A percentile compares a stretch with the other conserved stretches of the same genome.
Conservation (phyloP, 2,113 vertebrate species). For the Naja naja region DNA sequence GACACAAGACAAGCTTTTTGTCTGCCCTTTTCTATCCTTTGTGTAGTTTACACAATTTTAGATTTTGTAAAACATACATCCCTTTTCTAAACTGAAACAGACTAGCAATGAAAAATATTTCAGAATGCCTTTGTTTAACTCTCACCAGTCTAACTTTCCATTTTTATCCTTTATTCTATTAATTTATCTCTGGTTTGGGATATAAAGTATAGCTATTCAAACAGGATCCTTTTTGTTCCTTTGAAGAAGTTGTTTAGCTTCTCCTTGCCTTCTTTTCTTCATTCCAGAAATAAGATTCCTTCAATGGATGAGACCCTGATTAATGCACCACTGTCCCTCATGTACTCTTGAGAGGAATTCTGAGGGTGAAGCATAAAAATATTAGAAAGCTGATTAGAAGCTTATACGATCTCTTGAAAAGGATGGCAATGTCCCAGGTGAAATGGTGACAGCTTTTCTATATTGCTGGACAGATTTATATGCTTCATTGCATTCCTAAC, state of each 20-base stretch:
- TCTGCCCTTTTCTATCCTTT: neutral
- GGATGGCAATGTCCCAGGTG: neutral
- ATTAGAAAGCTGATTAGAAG: neutral
- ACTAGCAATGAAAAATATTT: neutral
- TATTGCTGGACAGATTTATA: neutral
- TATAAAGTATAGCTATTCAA: neutral
- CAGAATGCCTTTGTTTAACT: neutral
- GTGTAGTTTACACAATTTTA: neutral
- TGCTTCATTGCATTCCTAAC: neutral
- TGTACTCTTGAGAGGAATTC: neutral
- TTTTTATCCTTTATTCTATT: neutral
- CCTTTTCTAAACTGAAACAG: neutral
- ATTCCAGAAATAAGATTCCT: neutral
- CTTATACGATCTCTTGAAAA: neutral
- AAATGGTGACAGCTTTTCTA: neutral
- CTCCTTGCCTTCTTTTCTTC: neutral
- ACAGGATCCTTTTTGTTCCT: neutral
- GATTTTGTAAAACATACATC: neutral
- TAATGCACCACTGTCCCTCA: neutral
- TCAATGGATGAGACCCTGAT: neutral
- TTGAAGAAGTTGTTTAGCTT: neutral
- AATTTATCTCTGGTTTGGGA: neutral
- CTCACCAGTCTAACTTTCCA: neutral
- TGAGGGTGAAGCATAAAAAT: neutral
- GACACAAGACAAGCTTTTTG: constrained; percentile 12